A percentile compares a stretch with the other conserved stretches of the same genome.
These are phyloP conservation scores for Campylomormyrus tamandua DNA, from an alignment of 2,113 vertebrate genomes.

Conservation along the genomic window DNA sequence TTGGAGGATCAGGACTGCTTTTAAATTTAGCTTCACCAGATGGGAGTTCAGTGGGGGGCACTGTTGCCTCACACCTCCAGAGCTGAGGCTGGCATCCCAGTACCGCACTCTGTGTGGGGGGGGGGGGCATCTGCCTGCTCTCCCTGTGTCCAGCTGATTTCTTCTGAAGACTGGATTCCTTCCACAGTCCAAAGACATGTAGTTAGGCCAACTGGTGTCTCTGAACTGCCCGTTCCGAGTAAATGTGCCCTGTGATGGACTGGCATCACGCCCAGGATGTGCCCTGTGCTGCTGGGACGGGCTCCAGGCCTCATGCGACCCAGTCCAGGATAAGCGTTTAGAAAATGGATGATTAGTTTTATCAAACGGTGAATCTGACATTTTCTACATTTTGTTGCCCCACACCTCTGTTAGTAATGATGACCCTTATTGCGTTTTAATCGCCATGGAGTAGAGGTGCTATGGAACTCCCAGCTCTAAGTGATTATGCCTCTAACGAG, in stretches of 20 bases:
- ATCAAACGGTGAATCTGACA: not conserved
- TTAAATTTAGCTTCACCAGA: not conserved
- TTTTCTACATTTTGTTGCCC: not conserved
- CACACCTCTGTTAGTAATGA: not conserved
- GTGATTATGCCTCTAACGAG: slow-evolving; percentile 36
- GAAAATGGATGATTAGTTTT: not conserved
- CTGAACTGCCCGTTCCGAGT: not conserved
- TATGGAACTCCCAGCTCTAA: not conserved
- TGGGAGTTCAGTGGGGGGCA: not conserved
- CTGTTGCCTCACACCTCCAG: not conserved
- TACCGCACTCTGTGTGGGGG: not conserved
- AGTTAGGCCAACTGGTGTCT: not conserved
- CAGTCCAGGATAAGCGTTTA: not conserved
- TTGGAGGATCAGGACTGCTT: not conserved
- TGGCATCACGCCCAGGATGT: not conserved
- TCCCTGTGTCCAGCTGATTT: not conserved
- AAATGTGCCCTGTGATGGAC: not conserved
- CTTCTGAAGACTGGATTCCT: not conserved
- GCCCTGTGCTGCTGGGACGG: not conserved
- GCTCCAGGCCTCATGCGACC: not conserved
- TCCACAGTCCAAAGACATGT: not conserved
- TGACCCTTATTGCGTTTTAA: not conserved
- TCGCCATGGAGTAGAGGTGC: not conserved
- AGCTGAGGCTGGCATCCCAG: not conserved
- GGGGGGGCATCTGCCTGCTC: not conserved